Base-by-base conservation (phyloP, 2,888 invertebrate genomes). In the Perithous albicinctus region DNA sequence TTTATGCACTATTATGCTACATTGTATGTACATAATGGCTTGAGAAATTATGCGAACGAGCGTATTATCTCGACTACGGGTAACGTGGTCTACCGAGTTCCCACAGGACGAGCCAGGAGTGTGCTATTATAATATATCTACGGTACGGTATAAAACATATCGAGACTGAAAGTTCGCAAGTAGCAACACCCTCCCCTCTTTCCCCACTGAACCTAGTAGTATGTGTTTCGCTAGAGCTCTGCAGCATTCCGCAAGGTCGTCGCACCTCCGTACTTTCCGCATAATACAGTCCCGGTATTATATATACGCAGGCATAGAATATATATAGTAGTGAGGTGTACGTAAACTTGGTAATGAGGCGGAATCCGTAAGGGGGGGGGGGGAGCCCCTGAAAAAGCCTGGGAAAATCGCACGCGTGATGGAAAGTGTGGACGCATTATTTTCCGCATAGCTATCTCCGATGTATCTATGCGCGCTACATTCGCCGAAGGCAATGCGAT, bases 171-270 rank as follows among this genome's bases (percentile, higher is more conserved):
- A 75, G 80, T 80, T 75, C 23, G 54, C 46, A 56, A 69, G 74
- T 46, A 43, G 23, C 26, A 73, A 32, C 61, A 70, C 15, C 23
- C 20, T 1, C 48, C 73, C 35, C 29, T 26, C 26, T 1, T 10
- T 18, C 20, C n/a, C 26, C 61, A 8, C 67, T 48, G 38, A 29
- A 32, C 48, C 61, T 23, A 18, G 51, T 43, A 35, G 51, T 70
- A 63, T 75, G 64, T 29, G 64, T 70, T 80, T 72, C 59, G 48
- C 72, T 75, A 15, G 66, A 46, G 70, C 43, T 66, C 46, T 15
- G 35, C 41, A n/a, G 72, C 82, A 82, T 75, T 79, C 75, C 75
- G 35, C 76, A 79, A 82, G 82, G 79, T 79, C 76, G 66, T 76
- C 79, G 82, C 70, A 76, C 79, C 67, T 78, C 18, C 3, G 54